These are phyloP conservation scores for Antennarius maculatus DNA, from an alignment of 2,797 vertebrate species.

Conservation along the genomic window DNA sequence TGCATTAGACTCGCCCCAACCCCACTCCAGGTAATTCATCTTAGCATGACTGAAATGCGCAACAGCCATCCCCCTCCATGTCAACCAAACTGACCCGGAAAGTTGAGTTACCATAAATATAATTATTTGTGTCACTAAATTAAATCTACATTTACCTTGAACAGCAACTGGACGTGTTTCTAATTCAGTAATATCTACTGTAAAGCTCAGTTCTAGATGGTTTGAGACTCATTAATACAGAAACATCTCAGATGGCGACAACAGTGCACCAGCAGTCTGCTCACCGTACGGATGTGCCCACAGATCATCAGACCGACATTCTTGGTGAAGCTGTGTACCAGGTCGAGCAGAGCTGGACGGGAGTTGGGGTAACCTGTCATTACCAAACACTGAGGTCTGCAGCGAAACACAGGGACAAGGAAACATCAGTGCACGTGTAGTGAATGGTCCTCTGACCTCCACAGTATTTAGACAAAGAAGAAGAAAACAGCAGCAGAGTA, in stretches of 20 bases:
- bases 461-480: constrained; percentile 15
- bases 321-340: constrained; percentile 96
- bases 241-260: background rate
- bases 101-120: no score
- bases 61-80: no score
- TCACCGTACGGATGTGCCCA: constrained; percentile 93
- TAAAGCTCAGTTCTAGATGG: no score
- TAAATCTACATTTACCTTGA: no score
- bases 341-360: constrained; percentile 92
- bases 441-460: constrained; percentile 42
- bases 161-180: no score
- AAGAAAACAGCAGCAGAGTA: constrained; percentile 45
- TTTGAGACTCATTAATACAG: background rate
- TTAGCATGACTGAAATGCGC: no score
- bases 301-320: constrained; percentile 98
- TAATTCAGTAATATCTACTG: no score
- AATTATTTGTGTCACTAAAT: no score
- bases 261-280: constrained; percentile 35
- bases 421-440: constrained; percentile 7
- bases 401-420: constrained; percentile 20
- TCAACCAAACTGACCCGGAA: no score
- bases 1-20: no score
- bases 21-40: no score
- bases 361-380: constrained; percentile 96
- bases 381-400: constrained; percentile 96